These are phyloP conservation scores for Condylostylus longicornis DNA, from an alignment of 1,140 invertebrate species.

Conservation along the genomic window DNA sequence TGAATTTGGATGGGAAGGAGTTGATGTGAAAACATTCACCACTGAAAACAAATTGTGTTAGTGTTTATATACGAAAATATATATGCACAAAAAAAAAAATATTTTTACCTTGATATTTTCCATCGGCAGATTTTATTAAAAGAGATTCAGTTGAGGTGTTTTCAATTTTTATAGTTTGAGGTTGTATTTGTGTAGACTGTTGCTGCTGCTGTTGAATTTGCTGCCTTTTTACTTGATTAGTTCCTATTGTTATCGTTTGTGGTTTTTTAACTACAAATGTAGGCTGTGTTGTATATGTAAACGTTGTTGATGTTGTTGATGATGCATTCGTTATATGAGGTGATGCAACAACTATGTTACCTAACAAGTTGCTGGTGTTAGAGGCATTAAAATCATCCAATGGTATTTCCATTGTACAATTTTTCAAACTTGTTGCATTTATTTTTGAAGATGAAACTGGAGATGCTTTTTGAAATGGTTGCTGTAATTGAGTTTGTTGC, in stretches of 20 bases:
- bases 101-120: conserved; percentile 20
- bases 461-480: too few relatives aligned
- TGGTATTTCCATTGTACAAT: not conserved
- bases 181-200: not conserved
- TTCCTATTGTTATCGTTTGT: too few relatives aligned
- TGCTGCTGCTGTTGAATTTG: conserved; percentile 3
- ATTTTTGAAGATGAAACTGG: too few relatives aligned
- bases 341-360: too few relatives aligned
- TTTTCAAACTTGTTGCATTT: not conserved
- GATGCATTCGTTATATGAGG: not conserved
- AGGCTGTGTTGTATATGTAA: too few relatives aligned
- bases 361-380: not conserved
- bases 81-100: not conserved
- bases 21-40: conserved; percentile 9
- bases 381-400: not conserved
- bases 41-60: conserved; percentile 4
- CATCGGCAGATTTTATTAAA: conserved; percentile 19
- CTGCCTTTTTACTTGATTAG: not conserved
- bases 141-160: conserved; percentile 11
- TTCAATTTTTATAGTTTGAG: conserved; percentile 12
- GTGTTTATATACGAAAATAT: not conserved
- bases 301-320: not conserved
- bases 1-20: conserved; percentile 2
- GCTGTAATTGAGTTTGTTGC: too few relatives aligned
- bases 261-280: too few relatives aligned